Percentiles rank a stretch among this genome's conserved stretches.
These are phyloP conservation scores for Cossypha heuglini DNA, from an alignment of 2,797 vertebrate species.

Conservation along the genomic window DNA sequence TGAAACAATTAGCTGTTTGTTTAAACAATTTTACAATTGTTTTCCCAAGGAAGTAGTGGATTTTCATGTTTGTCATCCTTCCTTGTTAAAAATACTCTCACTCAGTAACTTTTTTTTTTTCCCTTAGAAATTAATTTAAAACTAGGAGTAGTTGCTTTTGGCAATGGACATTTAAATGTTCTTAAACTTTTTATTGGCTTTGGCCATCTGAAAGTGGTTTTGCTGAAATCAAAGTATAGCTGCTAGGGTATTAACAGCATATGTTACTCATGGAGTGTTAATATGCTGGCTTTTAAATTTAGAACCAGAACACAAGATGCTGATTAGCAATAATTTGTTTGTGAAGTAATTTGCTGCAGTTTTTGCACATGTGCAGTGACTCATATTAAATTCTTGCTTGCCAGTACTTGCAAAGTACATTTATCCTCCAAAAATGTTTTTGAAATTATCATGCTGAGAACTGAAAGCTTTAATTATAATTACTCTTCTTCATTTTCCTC, in stretches of 20 bases:
- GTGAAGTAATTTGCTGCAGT: slow-evolving; percentile 76
- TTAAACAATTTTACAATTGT: neutral
- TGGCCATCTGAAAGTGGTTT: slow-evolving; percentile 71
- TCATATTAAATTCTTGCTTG: slow-evolving; percentile 73
- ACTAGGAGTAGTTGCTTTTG: neutral
- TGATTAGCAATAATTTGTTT: slow-evolving; percentile 81
- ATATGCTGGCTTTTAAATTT: slow-evolving; percentile 75
- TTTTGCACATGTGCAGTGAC: slow-evolving; percentile 76
- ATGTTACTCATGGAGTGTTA: slow-evolving; percentile 54
- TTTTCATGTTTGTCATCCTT: neutral
- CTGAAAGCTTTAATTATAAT: slow-evolving; percentile 63
- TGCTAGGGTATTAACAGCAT: slow-evolving; percentile 70
- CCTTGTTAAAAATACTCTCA: neutral
- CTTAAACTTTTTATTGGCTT: slow-evolving; percentile 34
- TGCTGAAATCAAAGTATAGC: slow-evolving; percentile 66
- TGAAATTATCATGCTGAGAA: slow-evolving; percentile 58
- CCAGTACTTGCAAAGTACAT: slow-evolving; percentile 54
- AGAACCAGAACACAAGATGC: slow-evolving; percentile 78
- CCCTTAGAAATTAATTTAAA: neutral
- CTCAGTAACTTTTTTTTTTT: neutral
- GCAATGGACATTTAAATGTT: neutral
- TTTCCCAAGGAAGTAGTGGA: neutral
- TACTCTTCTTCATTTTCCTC: slow-evolving; percentile 45
- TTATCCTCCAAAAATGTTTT: slow-evolving; percentile 70
- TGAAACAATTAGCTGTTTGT: neutral